phyloP scores from a whole-genome alignment of 1,140 invertebrate genomes.

The Spodoptera litura region DNA sequence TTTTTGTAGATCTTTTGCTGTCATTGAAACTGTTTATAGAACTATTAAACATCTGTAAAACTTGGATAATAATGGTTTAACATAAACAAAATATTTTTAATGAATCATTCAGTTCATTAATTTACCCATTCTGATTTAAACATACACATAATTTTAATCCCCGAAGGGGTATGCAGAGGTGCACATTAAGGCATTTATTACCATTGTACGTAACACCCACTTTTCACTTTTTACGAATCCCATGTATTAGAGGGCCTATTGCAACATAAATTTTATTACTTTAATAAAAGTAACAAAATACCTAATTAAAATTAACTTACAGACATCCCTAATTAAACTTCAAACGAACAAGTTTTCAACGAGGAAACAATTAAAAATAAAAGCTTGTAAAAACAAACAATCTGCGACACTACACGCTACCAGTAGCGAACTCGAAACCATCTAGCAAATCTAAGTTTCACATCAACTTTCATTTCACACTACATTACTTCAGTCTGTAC shows the following conservation, averaged over 20 bases:
- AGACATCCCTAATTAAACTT: background rate
- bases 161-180: too few relatives aligned
- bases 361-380: conserved; percentile 1
- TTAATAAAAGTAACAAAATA: background rate
- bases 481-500: conserved; percentile 44
- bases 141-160: too few relatives aligned
- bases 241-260: too few relatives aligned
- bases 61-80: too few relatives aligned
- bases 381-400: conserved; percentile 6
- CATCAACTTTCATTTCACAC: conserved; percentile 63
- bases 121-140: too few relatives aligned
- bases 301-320: background rate
- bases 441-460: conserved; percentile 40
- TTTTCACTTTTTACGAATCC: too few relatives aligned
- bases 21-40: background rate
- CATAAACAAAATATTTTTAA: background rate
- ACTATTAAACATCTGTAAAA: background rate
- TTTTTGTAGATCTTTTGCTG: background rate
- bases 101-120: too few relatives aligned
- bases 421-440: conserved; percentile 13
- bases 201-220: too few relatives aligned
- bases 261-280: background rate
- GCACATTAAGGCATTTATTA: too few relatives aligned
- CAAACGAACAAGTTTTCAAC: conserved; percentile 3
- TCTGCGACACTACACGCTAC: background rate